phyloP scores from a whole-genome alignment of 2,888 invertebrate genomes.

The Aphrophora alni region DNA sequence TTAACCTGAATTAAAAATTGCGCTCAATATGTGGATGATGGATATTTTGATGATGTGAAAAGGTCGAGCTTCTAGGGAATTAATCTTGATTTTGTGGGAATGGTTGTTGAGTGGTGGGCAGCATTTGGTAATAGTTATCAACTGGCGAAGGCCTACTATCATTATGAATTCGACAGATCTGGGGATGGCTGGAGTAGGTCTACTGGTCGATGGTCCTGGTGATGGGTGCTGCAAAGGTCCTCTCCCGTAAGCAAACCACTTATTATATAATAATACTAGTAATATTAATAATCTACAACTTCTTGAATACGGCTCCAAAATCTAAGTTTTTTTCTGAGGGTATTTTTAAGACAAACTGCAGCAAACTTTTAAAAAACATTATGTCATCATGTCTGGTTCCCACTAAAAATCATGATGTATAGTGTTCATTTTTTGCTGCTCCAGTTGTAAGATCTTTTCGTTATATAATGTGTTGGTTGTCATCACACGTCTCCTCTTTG shows the following conservation, averaged over 20 bases:
- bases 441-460: conserved; percentile 24
- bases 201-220: background rate
- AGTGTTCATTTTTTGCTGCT: conserved; percentile 25
- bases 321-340: conserved; percentile 15
- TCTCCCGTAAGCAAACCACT: conserved; percentile 23
- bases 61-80: background rate
- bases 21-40: background rate
- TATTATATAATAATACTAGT: too few relatives aligned
- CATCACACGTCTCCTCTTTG: conserved; percentile 25
- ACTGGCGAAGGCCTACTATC: conserved; percentile 21
- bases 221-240: conserved; percentile 26
- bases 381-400: conserved; percentile 34
- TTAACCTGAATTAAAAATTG: background rate
- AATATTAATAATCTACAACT: too few relatives aligned
- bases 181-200: conserved; percentile 25
- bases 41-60: background rate
- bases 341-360: conserved; percentile 23
- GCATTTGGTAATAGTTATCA: conserved; percentile 9
- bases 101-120: background rate
- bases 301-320: conserved; percentile 14
- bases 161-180: conserved; percentile 2
- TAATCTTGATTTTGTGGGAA: conserved; percentile 20
- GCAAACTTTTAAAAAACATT: conserved; percentile 35
- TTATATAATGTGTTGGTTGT: conserved; percentile 25
- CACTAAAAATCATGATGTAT: background rate